A percentile compares a stretch with the other conserved stretches of the same genome.
Conservation (phyloP, 2,797 vertebrate genomes). For the Ctenochaetus hawaiiensis region DNA sequence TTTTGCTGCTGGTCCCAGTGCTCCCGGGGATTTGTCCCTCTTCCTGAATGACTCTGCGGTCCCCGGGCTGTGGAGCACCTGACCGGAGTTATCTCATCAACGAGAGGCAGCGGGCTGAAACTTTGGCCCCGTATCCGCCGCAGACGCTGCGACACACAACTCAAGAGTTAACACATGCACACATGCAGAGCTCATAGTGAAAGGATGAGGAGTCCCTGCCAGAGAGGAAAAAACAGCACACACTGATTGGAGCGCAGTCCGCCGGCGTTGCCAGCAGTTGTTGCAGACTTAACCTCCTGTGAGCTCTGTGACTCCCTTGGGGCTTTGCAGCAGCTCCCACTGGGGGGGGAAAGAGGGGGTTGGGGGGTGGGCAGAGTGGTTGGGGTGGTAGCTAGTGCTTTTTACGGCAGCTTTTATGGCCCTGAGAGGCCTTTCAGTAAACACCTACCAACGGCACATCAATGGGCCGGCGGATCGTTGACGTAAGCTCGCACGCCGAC, state of each 20-base stretch:
- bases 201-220: neutral
- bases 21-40: conserved; percentile 59
- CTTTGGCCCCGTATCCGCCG: conserved; percentile 47
- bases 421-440: conserved; percentile 62
- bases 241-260: neutral
- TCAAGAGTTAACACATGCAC: neutral
- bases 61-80: conserved; percentile 49
- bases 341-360: neutral
- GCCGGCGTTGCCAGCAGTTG: conserved; percentile 6
- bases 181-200: neutral
- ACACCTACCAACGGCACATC: conserved; percentile 67
- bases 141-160: neutral
- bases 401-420: conserved; percentile 73
- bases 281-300: conserved; percentile 23
- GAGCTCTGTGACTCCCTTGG: conserved; percentile 34
- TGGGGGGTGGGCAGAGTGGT: too few species aligned
- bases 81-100: conserved; percentile 64
- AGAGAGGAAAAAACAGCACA: neutral
- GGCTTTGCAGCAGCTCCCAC: conserved; percentile 28
- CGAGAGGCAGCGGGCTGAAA: conserved; percentile 50
- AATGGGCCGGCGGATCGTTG: conserved; percentile 56
- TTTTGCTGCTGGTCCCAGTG: conserved; percentile 22
- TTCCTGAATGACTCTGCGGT: conserved; percentile 56
- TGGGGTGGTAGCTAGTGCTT: conserved; percentile 14
- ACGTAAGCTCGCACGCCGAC: conserved; percentile 54